phyloP scores from a whole-genome alignment of 2,888 invertebrate genomes.

The Acanthococcus lagerstroemiae region DNA sequence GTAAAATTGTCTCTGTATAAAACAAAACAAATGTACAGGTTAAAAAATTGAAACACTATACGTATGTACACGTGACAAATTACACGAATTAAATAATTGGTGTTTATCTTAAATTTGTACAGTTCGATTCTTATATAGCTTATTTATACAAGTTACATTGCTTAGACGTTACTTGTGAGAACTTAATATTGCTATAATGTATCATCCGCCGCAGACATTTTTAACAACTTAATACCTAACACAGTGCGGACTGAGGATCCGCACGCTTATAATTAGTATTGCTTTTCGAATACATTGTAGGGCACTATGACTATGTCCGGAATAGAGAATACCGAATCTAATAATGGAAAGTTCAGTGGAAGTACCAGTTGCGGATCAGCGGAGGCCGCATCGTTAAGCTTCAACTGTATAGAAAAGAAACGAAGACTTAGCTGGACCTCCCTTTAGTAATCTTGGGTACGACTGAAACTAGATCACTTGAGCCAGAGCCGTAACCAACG shows the following conservation, averaged over 20 bases:
- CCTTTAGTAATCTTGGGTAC: too few relatives aligned
- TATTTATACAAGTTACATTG: too few relatives aligned
- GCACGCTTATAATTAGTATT: slow-evolving; percentile 26
- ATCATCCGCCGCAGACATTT: background rate
- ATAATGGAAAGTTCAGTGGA: too few relatives aligned
- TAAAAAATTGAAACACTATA: background rate
- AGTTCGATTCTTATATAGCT: background rate
- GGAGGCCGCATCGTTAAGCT: too few relatives aligned
- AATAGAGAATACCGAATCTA: too few relatives aligned
- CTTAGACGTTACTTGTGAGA: background rate
- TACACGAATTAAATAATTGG: slow-evolving; percentile 23
- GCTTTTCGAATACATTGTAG: slow-evolving; percentile 31
- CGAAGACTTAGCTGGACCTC: too few relatives aligned
- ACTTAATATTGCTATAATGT: background rate
- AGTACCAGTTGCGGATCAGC: too few relatives aligned
- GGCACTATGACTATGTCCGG: slow-evolving; percentile 17
- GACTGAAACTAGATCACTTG: too few relatives aligned
- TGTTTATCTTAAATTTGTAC: slow-evolving; percentile 22
- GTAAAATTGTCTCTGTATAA: slow-evolving; percentile 1
- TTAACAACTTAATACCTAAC: background rate
- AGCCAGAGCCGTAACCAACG: too few relatives aligned
- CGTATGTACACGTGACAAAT: background rate
- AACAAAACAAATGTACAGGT: background rate
- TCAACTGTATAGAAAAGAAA: too few relatives aligned
- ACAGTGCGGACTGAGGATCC: background rate